Base-by-base conservation (phyloP, 2,113 vertebrate genomes). In the Microcebus ravelobensis region DNA sequence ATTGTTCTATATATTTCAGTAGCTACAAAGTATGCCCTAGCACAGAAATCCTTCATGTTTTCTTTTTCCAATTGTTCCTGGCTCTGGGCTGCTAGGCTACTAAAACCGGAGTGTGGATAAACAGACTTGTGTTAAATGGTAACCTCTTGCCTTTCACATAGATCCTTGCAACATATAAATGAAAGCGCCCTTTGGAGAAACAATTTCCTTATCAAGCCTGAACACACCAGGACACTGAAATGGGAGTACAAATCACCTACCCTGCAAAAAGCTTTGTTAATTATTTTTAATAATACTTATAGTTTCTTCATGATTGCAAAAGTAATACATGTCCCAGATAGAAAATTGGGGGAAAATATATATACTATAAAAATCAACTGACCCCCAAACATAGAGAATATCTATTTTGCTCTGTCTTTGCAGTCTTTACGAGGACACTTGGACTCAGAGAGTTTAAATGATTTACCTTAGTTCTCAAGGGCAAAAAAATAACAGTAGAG, bases 201-300 rank as follows among this genome's bases (percentile, higher is more conserved):
- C 76, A 92, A 84, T 96, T 97, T 98, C 87, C 74, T 97, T 96
- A 87, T 77, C 84, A 96, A 95, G 27, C 29, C 88, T 82, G 84
- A 95, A 96, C 57, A 96, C 86, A 95, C 12, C 0, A 34, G 36
- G 63, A 31, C 42, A 85, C 84, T 12, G 25, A 94, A 92, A 96
- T 79, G 23, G 59, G 1, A 94, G 23, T 80, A 81, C 70, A 97
- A 95, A 87, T 97, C 82, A 85, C 18, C 39, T 14, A 12, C 2
- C 15, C 15, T 31, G 7, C 57, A 4, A 97, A 95, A 70, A 90
- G 8, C 10, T 10, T 95, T 84, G 42, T 34, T 96, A 87, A 91
- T 90, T 77, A 57, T 90, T 57, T 96, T 96, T 15, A 89, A 45
- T 94, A 95, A 84, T 88, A 31, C 34, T 87, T 97, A 74, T 0